Evolutionary conservation across 2,113 vertebrate species (phyloP).

Genomic region (Poeciliopsis turrubarensis): DNA sequence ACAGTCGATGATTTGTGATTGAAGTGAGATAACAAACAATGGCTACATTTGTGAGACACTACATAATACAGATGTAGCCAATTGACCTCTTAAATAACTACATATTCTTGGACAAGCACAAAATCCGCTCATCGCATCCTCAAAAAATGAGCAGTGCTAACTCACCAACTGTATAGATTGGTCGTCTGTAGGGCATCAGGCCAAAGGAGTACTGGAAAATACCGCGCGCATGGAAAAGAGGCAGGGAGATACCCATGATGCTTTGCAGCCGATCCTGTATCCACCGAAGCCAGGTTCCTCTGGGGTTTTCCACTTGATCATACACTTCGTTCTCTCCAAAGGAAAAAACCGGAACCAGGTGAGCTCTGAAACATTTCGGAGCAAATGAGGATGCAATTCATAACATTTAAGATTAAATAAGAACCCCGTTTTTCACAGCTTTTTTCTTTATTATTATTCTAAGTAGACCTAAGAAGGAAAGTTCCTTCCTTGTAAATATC

Average conservation of each 20-base stretch:
- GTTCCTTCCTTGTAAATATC: conserved; percentile 39
- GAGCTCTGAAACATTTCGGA: conserved; percentile 68
- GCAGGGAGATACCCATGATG: conserved; percentile 89
- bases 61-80: no score
- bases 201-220: conserved; percentile 96
- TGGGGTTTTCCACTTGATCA: conserved; percentile 85
- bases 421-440: neutral
- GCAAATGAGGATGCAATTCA: neutral
- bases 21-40: no score
- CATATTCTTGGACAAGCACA: no score
- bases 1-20: neutral
- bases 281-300: conserved; percentile 84
- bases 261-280: conserved; percentile 84
- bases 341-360: conserved; percentile 88
- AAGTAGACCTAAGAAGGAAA: conserved; percentile 3
- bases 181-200: conserved; percentile 87
- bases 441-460: neutral
- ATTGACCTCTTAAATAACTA: no score
- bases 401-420: neutral
- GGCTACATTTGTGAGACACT: no score
- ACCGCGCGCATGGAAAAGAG: conserved; percentile 90
- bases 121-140: no score
- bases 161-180: conserved; percentile 90
- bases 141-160: conserved; percentile 15
- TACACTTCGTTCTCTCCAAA: conserved; percentile 95